Percentiles rank a stretch among this genome's conserved stretches.
Conservation (phyloP, 2,797 vertebrate genomes). For the Centroberyx gerrardi region DNA sequence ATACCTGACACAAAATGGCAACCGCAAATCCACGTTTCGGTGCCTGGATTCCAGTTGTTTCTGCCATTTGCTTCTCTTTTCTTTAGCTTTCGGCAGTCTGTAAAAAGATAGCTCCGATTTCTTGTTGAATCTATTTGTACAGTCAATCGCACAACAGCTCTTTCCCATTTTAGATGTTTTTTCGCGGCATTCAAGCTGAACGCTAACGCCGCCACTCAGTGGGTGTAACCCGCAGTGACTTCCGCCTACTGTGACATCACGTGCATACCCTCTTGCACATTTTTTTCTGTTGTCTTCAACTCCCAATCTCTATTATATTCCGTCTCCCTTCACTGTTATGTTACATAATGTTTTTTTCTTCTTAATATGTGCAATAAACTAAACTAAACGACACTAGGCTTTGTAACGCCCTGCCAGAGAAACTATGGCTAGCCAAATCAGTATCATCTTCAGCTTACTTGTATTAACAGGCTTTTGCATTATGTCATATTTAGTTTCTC, state of each 20-base stretch:
- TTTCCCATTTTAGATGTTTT: slow-evolving; percentile 14
- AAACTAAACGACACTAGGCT: no score
- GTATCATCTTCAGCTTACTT: no score
- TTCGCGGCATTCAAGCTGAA: not conserved
- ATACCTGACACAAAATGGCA: slow-evolving; percentile 27
- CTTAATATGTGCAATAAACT: no score
- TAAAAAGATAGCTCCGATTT: slow-evolving; percentile 20
- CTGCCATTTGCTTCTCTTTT: slow-evolving; percentile 24
- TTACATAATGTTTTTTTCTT: no score
- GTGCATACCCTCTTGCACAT: no score
- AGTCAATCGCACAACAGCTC: slow-evolving; percentile 18
- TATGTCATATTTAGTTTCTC: no score
- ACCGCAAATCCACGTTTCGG: slow-evolving; percentile 24
- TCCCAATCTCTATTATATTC: no score
- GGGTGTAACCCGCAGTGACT: not conserved
- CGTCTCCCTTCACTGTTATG: no score
- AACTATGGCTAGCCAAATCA: no score
- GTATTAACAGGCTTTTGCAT: no score
- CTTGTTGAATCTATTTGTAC: slow-evolving; percentile 17
- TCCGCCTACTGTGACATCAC: slow-evolving; percentile 2
- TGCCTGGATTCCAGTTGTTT: slow-evolving; percentile 33
- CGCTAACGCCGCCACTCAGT: slow-evolving; percentile 10
- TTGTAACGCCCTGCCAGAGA: no score
- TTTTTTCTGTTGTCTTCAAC: no score
- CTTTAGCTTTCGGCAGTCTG: slow-evolving; percentile 20